Conservation (phyloP, 1,140 invertebrate genomes). For the Aphaenogaster floridana region DNA sequence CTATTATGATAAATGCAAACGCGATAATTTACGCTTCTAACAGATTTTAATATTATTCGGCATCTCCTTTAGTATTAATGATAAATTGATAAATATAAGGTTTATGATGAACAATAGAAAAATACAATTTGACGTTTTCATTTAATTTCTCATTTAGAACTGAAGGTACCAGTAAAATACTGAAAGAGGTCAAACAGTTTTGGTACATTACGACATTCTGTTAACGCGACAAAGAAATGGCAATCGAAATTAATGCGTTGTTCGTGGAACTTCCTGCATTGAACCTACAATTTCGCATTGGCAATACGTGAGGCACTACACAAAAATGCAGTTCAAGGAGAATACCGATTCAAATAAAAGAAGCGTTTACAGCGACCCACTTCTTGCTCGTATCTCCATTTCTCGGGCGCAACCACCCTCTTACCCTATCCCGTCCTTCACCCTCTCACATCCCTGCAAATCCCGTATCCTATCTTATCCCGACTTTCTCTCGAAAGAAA, state of each 20-base stretch:
- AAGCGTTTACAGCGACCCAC: conserved; percentile 55
- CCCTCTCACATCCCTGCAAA: conserved; percentile 30
- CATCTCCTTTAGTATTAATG: background rate
- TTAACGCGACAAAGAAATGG: background rate
- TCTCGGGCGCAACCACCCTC: conserved; percentile 26
- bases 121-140: background rate
- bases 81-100: background rate
- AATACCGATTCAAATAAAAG: conserved; percentile 57
- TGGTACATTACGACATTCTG: background rate
- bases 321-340: conserved; percentile 53
- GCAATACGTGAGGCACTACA: conserved; percentile 21
- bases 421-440: background rate
- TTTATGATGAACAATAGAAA: background rate
- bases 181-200: background rate
- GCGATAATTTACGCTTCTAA: background rate
- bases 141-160: background rate
- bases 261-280: background rate
- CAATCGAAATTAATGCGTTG: conserved; percentile 16
- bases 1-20: background rate
- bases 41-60: background rate
- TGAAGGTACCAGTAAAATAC: background rate
- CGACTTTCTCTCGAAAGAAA: conserved; percentile 58
- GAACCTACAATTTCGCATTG: conserved; percentile 9
- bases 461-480: conserved; percentile 61
- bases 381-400: conserved; percentile 57